Base-by-base conservation (phyloP, 1,140 invertebrate species). In the Drosophila teissieri region DNA sequence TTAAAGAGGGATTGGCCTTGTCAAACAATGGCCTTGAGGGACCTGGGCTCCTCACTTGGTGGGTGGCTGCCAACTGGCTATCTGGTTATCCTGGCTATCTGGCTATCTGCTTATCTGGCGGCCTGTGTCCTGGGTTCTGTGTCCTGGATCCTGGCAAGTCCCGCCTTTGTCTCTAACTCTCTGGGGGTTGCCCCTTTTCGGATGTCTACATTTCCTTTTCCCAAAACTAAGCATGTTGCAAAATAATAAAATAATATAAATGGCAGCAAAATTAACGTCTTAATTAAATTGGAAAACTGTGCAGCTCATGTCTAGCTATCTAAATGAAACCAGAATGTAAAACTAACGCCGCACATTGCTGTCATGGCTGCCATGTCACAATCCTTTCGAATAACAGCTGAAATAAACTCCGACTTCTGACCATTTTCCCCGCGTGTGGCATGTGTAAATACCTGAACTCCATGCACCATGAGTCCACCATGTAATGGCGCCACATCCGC, bases 1-100 rank as follows among this genome's bases (percentile, higher is more conserved):
- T 63, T 27, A 53, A 46, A 40, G 56, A 48, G 34, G 19, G 51
- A 40, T 48, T 68, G 63, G 49, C 15, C 63, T 40, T 68, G 63
- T 68, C 62, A 69, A 69, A 69, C 63, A 70, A 70, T 70, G 40
- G 52, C 68, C 68, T 70, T 57, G 68, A 57, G 68, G 51, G 65
- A 57, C 34, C 60, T 12, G 19, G 19, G 19, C 14, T 61, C 39
- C 27, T 15, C 58, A 24, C 57, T 46, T 7, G 5, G 17, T 45
- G 40, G 53, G 39, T 5, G 51, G 31, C 31, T 2, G 19, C 19
- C 2, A 24, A 0, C 24, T 24, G 24, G 24, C 4, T 24, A 31
- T 3, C 31, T 31, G 27, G 7, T 0, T 8, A 31, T 31, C 27
- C 27, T 31, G 27, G 27, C 7, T 31, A 27, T 6, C 27, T 27